Percentiles rank a stretch among this genome's conserved stretches.
phyloP scores from a whole-genome alignment of 1,140 invertebrate genomes.

The Lerema accius region DNA sequence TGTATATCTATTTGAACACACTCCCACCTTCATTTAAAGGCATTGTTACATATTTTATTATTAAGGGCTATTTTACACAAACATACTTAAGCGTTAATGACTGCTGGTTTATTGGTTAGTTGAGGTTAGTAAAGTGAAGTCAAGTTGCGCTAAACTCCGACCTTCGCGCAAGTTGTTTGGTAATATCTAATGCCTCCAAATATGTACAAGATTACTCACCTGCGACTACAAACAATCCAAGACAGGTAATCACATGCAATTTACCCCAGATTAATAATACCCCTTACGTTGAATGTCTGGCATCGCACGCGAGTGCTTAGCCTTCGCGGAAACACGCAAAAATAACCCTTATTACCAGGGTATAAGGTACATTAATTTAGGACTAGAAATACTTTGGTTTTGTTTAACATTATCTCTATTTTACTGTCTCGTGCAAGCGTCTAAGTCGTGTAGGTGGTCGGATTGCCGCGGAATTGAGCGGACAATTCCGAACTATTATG shows the following conservation, averaged over 20 bases:
- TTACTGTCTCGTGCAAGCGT: conserved; percentile 44
- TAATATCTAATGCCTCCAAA: conserved; percentile 33
- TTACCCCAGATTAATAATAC: conserved; percentile 49
- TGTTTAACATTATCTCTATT: conserved; percentile 47
- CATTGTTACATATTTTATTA: too few relatives aligned
- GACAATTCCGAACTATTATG: conserved; percentile 41
- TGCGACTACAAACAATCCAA: conserved; percentile 40
- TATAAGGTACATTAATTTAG: conserved; percentile 30
- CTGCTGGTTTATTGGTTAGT: too few relatives aligned
- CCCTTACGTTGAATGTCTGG: conserved; percentile 39
- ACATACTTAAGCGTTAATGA: too few relatives aligned
- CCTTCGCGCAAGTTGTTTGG: conserved; percentile 16
- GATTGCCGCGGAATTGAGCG: conserved; percentile 39
- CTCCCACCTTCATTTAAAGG: too few relatives aligned
- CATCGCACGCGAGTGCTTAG: conserved; percentile 34
- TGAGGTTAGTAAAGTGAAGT: background rate
- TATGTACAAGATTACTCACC: conserved; percentile 31
- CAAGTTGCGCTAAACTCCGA: conserved; percentile 6
- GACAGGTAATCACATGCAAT: conserved; percentile 52
- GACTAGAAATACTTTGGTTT: conserved; percentile 44
- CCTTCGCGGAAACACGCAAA: conserved; percentile 10
- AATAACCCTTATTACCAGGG: conserved; percentile 28
- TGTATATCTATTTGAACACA: too few relatives aligned
- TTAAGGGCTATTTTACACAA: too few relatives aligned
- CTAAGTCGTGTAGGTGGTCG: conserved; percentile 45